phyloP scores from a whole-genome alignment of 1,140 invertebrate genomes.

The Trachelipus rathkii region DNA sequence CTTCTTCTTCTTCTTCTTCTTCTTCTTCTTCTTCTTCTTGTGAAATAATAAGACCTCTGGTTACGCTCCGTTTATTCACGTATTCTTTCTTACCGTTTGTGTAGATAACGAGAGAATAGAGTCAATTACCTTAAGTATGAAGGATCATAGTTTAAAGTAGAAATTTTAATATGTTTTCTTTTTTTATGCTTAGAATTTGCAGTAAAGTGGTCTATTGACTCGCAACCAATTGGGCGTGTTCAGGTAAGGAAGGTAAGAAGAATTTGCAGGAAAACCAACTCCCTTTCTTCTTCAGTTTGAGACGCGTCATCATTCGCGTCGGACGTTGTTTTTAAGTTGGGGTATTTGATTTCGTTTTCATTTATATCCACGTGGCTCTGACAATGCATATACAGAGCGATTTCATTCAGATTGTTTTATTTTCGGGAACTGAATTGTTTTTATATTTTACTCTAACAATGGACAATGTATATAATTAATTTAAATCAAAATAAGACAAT shows the following conservation, averaged over 20 bases:
- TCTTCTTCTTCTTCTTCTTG: slow-evolving; percentile 9
- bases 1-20: slow-evolving; percentile 5
- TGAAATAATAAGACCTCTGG: neutral
- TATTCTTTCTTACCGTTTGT: neutral
- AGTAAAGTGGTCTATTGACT: neutral
- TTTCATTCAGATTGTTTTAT: too few relatives aligned
- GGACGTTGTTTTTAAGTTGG: too few relatives aligned
- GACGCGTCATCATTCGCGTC: neutral
- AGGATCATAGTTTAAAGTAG: slow-evolving; percentile 13
- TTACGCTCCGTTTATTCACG: neutral
- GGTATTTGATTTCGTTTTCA: too few relatives aligned
- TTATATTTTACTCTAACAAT: too few relatives aligned
- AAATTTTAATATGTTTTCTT: slow-evolving; percentile 10
- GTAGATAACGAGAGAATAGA: neutral
- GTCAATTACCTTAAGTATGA: slow-evolving; percentile 7
- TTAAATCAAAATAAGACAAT: too few relatives aligned
- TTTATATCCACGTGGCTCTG: too few relatives aligned
- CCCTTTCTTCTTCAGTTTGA: neutral
- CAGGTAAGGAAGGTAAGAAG: neutral
- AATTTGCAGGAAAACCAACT: neutral
- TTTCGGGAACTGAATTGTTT: too few relatives aligned
- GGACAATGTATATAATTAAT: too few relatives aligned
- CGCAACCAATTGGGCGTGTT: neutral
- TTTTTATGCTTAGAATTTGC: neutral
- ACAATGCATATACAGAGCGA: too few relatives aligned